Evolutionary conservation across 2,113 vertebrate genomes (phyloP).

Genomic region (Plestiodon gilberti): DNA sequence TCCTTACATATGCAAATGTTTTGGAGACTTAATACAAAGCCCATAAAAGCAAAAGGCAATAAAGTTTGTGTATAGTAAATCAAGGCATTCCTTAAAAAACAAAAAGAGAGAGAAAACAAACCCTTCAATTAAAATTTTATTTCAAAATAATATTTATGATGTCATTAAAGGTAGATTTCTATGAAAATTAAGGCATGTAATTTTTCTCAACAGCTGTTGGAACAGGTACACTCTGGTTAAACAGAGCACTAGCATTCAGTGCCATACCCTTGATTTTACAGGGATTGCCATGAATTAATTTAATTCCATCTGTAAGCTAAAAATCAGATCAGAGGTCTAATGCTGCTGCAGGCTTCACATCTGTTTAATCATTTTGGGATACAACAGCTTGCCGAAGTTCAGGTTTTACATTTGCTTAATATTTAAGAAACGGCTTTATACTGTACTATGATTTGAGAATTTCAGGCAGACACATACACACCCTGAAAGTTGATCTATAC

Average conservation of each 20-base stretch:
- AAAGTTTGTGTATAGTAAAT: slow-evolving; percentile 17
- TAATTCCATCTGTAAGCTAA: slow-evolving; percentile 78
- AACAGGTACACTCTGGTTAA: slow-evolving; percentile 67
- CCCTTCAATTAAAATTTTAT: slow-evolving; percentile 40
- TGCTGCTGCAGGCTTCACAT: slow-evolving; percentile 75
- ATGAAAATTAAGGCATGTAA: slow-evolving; percentile 60
- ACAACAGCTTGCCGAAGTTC: slow-evolving; percentile 74
- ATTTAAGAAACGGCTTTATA: slow-evolving; percentile 64
- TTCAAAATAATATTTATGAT: slow-evolving; percentile 60
- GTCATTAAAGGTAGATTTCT: slow-evolving; percentile 53
- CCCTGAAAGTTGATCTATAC: neutral
- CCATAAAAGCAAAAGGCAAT: slow-evolving; percentile 31
- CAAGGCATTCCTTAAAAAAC: neutral
- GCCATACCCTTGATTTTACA: slow-evolving; percentile 72
- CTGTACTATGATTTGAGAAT: slow-evolving; percentile 34
- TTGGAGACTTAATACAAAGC: slow-evolving; percentile 2
- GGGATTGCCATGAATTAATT: slow-evolving; percentile 71
- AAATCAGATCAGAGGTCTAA: slow-evolving; percentile 78
- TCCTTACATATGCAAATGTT: neutral
- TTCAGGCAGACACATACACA: slow-evolving; percentile 36
- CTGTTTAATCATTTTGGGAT: slow-evolving; percentile 77
- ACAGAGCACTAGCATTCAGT: slow-evolving; percentile 53
- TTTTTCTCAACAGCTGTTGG: slow-evolving; percentile 67
- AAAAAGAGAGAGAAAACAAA: slow-evolving; percentile 26
- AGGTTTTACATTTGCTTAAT: slow-evolving; percentile 71